Percentiles rank a stretch among this genome's conserved stretches.
Conservation (phyloP, 1,140 invertebrate species). For the Asobara japonica region DNA sequence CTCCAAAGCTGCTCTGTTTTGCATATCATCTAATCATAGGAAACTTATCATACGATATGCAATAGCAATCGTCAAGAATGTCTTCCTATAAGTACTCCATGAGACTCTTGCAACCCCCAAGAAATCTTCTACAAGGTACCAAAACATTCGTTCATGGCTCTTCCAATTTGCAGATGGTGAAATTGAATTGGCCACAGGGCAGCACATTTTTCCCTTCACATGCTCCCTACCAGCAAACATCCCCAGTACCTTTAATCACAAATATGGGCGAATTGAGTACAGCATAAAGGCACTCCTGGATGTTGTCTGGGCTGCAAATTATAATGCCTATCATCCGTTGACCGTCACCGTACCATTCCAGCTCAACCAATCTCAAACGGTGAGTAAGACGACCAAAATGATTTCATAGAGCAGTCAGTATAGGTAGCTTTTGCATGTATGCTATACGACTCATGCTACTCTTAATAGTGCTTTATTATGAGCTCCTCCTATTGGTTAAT, state of each 20-base stretch:
- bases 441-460: too few species aligned
- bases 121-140: too few species aligned
- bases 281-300: conserved; percentile 69
- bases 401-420: too few species aligned
- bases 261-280: conserved; percentile 68
- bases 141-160: too few species aligned
- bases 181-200: conserved; percentile 51
- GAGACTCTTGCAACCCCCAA: too few species aligned
- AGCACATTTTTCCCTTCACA: conserved; percentile 65
- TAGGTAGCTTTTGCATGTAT: too few species aligned
- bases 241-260: conserved; percentile 69
- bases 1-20: background rate
- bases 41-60: background rate
- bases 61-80: too few species aligned
- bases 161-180: conserved; percentile 26
- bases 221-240: conserved; percentile 66
- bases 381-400: background rate
- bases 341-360: conserved; percentile 56
- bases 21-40: background rate
- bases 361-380: conserved; percentile 33
- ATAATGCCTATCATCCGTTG: conserved; percentile 66
- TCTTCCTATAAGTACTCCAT: too few species aligned
- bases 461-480: background rate
- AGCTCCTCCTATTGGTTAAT: background rate
- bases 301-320: conserved; percentile 69